Evolutionary conservation across 2,888 invertebrate genomes (phyloP).

Genomic region (Caradrina clavipalpis): DNA sequence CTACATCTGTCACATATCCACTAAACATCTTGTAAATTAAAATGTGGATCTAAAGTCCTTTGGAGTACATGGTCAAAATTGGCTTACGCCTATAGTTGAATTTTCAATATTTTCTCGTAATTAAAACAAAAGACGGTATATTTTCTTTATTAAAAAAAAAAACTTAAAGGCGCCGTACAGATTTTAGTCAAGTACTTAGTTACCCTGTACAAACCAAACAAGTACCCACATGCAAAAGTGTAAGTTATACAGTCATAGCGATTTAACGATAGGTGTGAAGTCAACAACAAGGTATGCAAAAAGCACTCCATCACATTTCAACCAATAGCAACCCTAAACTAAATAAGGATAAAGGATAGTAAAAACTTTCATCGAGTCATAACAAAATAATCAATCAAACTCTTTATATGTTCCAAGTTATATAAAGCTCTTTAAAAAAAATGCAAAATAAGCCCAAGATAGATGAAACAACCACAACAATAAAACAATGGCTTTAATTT

Average conservation of each 20-base stretch:
- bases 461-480: no score
- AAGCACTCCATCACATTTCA: not conserved
- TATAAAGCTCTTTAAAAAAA: not conserved
- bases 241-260: not conserved
- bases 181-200: not conserved
- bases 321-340: not conserved
- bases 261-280: conserved; percentile 6
- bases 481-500: no score
- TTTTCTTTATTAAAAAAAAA: no score
- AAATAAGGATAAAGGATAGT: not conserved
- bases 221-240: not conserved
- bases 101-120: no score
- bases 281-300: conserved; percentile 1
- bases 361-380: not conserved
- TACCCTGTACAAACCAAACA: not conserved
- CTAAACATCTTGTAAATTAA: no score
- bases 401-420: not conserved
- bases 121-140: no score
- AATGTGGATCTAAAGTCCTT: no score
- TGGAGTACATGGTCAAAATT: no score
- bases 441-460: not conserved
- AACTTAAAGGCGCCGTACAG: not conserved
- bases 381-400: not conserved
- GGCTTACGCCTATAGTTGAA: no score
- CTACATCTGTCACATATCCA: not conserved